Conservation (phyloP, 2,888 invertebrate species). For the Aphodius granarius region DNA sequence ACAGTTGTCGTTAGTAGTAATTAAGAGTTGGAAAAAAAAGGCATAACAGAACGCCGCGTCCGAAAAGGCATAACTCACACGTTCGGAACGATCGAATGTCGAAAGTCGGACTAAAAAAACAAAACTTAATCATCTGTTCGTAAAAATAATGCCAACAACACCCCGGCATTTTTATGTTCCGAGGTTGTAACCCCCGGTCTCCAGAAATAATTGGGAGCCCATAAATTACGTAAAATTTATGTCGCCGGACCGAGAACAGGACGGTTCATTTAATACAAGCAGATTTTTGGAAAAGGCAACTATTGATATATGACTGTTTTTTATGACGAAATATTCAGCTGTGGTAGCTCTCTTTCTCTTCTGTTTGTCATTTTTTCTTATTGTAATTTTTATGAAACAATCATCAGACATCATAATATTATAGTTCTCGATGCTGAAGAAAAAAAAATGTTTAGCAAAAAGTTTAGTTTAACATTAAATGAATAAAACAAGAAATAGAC, state of each 20-base stretch:
- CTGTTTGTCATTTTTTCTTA: too few species aligned
- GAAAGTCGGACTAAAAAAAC: slow-evolving; percentile 19
- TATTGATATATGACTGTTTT: not conserved
- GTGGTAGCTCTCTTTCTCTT: too few species aligned
- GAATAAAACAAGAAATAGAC: too few species aligned
- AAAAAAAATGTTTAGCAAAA: too few species aligned
- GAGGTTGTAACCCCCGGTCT: slow-evolving; percentile 30
- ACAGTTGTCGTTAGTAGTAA: not conserved
- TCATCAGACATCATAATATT: too few species aligned
- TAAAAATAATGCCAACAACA: slow-evolving; percentile 22
- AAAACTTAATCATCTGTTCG: slow-evolving; percentile 21
- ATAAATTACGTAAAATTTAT: slow-evolving; percentile 27
- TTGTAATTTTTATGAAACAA: too few species aligned
- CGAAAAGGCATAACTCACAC: not conserved
- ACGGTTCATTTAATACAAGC: slow-evolving; percentile 25
- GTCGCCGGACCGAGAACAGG: slow-evolving; percentile 21
- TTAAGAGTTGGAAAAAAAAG: not conserved
- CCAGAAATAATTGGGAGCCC: slow-evolving; percentile 24
- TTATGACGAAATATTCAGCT: not conserved
- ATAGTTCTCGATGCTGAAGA: too few species aligned
- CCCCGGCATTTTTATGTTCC: slow-evolving; percentile 27
- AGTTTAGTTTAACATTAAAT: too few species aligned
- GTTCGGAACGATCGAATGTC: slow-evolving; percentile 21
- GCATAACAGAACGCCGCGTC: not conserved
- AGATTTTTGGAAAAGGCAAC: not conserved